These are phyloP conservation scores for Gymnocheta viridis DNA, from an alignment of 2,888 invertebrate species.

Conservation along the genomic window DNA sequence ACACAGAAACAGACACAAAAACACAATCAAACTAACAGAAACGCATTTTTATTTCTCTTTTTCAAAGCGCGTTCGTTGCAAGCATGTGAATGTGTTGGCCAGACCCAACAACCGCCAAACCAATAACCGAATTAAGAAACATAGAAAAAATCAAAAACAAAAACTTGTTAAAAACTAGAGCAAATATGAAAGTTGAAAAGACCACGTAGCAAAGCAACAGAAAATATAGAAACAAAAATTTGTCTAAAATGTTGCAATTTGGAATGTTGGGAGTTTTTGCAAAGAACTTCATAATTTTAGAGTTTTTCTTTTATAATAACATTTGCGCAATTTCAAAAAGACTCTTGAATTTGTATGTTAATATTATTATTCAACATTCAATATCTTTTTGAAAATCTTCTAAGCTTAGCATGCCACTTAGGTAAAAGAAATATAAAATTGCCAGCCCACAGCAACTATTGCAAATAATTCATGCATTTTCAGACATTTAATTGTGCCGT, in stretches of 20 bases:
- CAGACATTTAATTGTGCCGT: conserved; percentile 28
- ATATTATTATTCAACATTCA: neutral
- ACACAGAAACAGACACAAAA: conserved; percentile 11
- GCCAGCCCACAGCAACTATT: conserved; percentile 30
- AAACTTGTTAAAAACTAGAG: conserved; percentile 61
- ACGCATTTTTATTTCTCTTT: conserved; percentile 34
- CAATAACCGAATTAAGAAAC: conserved; percentile 25
- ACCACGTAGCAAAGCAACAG: conserved; percentile 17
- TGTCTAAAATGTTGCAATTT: conserved; percentile 24
- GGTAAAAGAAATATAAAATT: conserved; percentile 10
- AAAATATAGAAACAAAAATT: neutral
- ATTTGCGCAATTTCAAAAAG: neutral
- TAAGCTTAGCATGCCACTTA: conserved; percentile 2
- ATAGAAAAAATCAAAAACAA: conserved; percentile 10
- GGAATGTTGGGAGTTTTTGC: conserved; percentile 2
- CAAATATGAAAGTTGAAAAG: conserved; percentile 65
- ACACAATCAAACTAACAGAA: neutral
- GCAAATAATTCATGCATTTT: conserved; percentile 40
- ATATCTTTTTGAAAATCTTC: conserved; percentile 20
- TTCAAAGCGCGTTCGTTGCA: conserved; percentile 55
- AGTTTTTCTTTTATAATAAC: neutral
- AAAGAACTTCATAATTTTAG: conserved; percentile 18
- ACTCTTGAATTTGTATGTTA: neutral
- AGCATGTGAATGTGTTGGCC: conserved; percentile 41
- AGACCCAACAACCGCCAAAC: conserved; percentile 28